A percentile compares a stretch with the other conserved stretches of the same genome.
Conservation (phyloP, 2,113 vertebrate species). For the Falcunculus frontatus region DNA sequence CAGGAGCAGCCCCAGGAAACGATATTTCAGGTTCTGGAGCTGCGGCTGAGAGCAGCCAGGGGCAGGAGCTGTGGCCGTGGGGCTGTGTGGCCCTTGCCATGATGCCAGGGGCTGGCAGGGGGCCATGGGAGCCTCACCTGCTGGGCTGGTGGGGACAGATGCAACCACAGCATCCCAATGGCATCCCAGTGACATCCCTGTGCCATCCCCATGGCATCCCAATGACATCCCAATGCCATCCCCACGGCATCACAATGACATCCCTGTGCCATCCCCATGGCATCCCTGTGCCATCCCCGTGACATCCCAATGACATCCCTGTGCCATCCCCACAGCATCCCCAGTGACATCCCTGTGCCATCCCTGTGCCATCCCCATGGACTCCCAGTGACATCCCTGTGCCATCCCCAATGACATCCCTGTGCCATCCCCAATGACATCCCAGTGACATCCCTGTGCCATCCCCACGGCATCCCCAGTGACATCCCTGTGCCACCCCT, state of each 20-base stretch:
- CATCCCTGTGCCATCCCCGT: too few species aligned
- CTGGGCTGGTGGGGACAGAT: background rate
- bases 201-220: background rate
- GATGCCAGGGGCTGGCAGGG: rapidly evolving
- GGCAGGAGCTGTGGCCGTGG: background rate
- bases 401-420: background rate
- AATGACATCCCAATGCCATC: background rate
- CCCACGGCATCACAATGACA: too few species aligned
- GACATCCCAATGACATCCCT: too few species aligned
- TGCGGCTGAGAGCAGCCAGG: background rate
- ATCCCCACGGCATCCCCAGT: too few species aligned
- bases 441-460: rapidly evolving
- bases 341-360: background rate
- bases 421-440: background rate
- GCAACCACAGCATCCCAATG: background rate
- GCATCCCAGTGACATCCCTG: too few species aligned
- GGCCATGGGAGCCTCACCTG: background rate
- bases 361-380: background rate
- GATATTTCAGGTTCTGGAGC: background rate
- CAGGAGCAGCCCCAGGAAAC: background rate
- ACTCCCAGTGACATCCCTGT: rapidly evolving
- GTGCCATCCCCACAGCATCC: background rate
- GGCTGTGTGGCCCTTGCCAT: background rate
- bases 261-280: rapidly evolving
- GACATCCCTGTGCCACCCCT: too few species aligned